These are phyloP conservation scores for Globodera rostochiensis DNA, from an alignment of 1,140 invertebrate genomes.

Conservation along the genomic window DNA sequence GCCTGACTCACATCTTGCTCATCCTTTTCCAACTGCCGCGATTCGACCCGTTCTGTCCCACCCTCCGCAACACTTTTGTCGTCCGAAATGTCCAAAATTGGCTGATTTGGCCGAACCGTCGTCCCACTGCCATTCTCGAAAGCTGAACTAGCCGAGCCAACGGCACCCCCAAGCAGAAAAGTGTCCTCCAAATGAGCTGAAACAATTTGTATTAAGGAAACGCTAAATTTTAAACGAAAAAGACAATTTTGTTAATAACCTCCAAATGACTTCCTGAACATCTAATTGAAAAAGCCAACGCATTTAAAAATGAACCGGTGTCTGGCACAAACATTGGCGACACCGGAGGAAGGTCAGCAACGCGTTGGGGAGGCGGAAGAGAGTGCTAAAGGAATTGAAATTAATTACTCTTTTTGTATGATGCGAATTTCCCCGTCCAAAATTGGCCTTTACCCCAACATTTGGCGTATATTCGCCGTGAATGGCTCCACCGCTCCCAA, in stretches of 20 bases:
- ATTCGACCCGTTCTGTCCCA: too few relatives aligned
- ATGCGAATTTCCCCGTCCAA: not conserved
- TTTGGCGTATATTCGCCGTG: not conserved
- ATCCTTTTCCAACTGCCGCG: too few relatives aligned
- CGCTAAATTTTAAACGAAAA: not conserved
- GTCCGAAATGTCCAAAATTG: too few relatives aligned
- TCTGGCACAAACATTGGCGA: too few relatives aligned
- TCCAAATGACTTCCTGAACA: not conserved
- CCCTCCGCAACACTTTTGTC: too few relatives aligned
- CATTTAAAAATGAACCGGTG: not conserved
- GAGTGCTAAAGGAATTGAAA: too few relatives aligned
- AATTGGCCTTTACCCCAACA: not conserved
- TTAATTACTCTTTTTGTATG: too few relatives aligned
- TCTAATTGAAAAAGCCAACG: not conserved
- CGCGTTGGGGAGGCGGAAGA: too few relatives aligned
- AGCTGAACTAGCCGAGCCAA: too few relatives aligned
- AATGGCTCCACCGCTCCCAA: not conserved
- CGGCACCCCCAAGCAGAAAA: not conserved
- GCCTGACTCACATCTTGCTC: too few relatives aligned
- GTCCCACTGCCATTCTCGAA: not conserved
- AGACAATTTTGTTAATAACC: not conserved
- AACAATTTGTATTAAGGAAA: not conserved
- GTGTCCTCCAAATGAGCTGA: conserved; percentile 3
- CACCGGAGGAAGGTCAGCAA: too few relatives aligned
- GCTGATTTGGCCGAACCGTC: too few relatives aligned